Percentiles rank a stretch among this genome's conserved stretches.
These are phyloP conservation scores for Ophion ventricosus DNA, from an alignment of 2,888 invertebrate species.

Conservation along the genomic window DNA sequence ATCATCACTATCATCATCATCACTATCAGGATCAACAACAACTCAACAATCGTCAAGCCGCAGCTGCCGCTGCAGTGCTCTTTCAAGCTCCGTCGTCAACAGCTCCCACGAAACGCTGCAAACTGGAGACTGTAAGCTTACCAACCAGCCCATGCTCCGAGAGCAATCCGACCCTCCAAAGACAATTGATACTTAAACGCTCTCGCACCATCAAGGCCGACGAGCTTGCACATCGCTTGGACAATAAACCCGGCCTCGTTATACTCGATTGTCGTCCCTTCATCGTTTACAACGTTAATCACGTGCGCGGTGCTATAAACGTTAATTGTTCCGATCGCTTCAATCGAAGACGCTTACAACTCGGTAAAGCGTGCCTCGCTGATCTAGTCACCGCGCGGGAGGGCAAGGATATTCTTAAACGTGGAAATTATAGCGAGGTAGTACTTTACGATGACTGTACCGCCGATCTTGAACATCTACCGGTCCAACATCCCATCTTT, in stretches of 20 bases:
- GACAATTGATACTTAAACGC: slow-evolving; percentile 84
- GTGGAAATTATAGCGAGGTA: slow-evolving; percentile 86
- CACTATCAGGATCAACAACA: slow-evolving; percentile 53
- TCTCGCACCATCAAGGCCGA: slow-evolving; percentile 85
- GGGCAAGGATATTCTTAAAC: slow-evolving; percentile 86
- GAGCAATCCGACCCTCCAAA: slow-evolving; percentile 83
- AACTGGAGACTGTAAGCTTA: slow-evolving; percentile 84
- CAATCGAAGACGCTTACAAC: slow-evolving; percentile 87
- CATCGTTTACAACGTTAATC: slow-evolving; percentile 88
- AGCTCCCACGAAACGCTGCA: slow-evolving; percentile 84
- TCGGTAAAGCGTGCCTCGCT: slow-evolving; percentile 87
- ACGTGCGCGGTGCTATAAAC: slow-evolving; percentile 88
- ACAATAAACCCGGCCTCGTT: slow-evolving; percentile 75
- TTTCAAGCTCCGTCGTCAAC: slow-evolving; percentile 68
- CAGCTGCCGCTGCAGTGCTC: slow-evolving; percentile 31
- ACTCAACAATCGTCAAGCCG: slow-evolving; percentile 44
- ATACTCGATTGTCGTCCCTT: slow-evolving; percentile 89
- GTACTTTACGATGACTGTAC: slow-evolving; percentile 89
- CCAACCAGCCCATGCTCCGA: slow-evolving; percentile 86
- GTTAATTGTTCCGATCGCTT: slow-evolving; percentile 89
- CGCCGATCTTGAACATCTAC: slow-evolving; percentile 86
- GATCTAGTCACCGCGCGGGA: slow-evolving; percentile 88
- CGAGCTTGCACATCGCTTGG: slow-evolving; percentile 84
- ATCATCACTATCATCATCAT: slow-evolving; percentile 38
- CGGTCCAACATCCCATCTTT: slow-evolving; percentile 86